These are phyloP conservation scores for Eulemur rubriventer DNA, from an alignment of 2,797 vertebrate genomes.

Conservation along the genomic window DNA sequence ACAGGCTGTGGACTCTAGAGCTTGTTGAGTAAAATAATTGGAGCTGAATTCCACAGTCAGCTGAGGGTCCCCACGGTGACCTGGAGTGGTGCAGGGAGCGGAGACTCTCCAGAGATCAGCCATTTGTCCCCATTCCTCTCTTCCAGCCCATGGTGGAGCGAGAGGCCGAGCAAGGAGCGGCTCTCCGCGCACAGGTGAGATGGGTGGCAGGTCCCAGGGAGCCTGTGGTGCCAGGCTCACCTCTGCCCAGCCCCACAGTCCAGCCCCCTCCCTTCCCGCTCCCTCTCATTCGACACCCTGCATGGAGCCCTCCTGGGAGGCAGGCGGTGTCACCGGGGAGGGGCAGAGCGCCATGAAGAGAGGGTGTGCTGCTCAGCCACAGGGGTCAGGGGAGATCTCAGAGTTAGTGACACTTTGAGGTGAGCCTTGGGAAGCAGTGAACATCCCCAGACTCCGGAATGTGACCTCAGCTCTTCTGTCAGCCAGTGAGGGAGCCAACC, in stretches of 20 bases:
- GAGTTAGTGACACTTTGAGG: not conserved
- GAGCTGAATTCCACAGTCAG: not conserved
- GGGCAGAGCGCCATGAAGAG: not conserved
- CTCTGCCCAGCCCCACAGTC: not conserved
- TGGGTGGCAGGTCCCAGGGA: not conserved
- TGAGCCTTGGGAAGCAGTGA: not conserved
- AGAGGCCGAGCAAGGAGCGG: fast-evolving
- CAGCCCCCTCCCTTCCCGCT: not conserved
- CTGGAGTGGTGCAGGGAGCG: not conserved
- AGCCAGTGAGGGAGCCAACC: not conserved
- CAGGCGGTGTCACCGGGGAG: not conserved
- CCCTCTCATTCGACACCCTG: not conserved
- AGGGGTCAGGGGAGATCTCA: not conserved
- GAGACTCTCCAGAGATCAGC: not conserved
- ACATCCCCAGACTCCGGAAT: not conserved
- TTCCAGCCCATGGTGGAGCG: not conserved
- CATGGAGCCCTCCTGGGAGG: not conserved
- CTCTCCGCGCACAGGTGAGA: slow-evolving; percentile 32
- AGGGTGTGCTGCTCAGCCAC: not conserved
- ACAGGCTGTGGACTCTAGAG: not conserved
- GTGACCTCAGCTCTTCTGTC: not conserved
- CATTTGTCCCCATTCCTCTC: not conserved
- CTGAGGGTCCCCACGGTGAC: not conserved
- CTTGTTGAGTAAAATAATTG: not conserved
- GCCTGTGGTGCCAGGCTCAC: fast-evolving